phyloP scores from a whole-genome alignment of 1,140 invertebrate species.

The Nymphalis io region DNA sequence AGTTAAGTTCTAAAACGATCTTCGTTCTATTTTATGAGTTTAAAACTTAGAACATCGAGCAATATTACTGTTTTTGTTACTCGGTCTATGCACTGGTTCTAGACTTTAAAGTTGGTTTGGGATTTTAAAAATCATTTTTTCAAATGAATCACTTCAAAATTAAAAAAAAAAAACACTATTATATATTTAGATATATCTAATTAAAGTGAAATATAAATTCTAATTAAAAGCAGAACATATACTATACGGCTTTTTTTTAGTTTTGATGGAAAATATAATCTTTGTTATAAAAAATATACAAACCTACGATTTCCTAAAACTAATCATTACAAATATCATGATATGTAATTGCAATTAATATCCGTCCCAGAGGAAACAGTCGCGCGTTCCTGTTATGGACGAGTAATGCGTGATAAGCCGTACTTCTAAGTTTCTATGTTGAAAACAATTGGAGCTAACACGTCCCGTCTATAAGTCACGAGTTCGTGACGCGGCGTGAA shows the following conservation, averaged over 20 bases:
- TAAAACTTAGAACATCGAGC: slow-evolving; percentile 26
- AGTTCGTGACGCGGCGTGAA: slow-evolving; percentile 26
- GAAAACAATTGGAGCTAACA: slow-evolving; percentile 36
- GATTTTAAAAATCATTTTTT: neutral
- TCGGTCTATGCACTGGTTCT: neutral
- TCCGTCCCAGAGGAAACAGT: too few species aligned
- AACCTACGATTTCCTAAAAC: neutral
- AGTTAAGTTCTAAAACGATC: slow-evolving; percentile 48
- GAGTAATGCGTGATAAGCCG: neutral
- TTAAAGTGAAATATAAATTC: too few species aligned
- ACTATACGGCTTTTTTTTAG: too few species aligned
- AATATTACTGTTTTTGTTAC: slow-evolving; percentile 26
- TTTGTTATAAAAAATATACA: neutral
- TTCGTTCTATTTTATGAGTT: slow-evolving; percentile 43
- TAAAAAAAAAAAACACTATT: too few species aligned
- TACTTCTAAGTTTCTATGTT: slow-evolving; percentile 22
- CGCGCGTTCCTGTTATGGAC: neutral
- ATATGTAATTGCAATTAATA: too few species aligned
- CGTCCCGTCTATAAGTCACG: slow-evolving; percentile 35
- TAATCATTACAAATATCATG: neutral
- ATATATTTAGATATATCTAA: too few species aligned
- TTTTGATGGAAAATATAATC: too few species aligned
- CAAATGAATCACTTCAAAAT: too few species aligned
- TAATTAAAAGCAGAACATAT: too few species aligned
- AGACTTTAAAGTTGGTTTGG: slow-evolving; percentile 8